A percentile compares a stretch with the other conserved stretches of the same genome.
Evolutionary conservation across 2,113 vertebrate genomes (phyloP).

Genomic region (Callaeas wilsoni): DNA sequence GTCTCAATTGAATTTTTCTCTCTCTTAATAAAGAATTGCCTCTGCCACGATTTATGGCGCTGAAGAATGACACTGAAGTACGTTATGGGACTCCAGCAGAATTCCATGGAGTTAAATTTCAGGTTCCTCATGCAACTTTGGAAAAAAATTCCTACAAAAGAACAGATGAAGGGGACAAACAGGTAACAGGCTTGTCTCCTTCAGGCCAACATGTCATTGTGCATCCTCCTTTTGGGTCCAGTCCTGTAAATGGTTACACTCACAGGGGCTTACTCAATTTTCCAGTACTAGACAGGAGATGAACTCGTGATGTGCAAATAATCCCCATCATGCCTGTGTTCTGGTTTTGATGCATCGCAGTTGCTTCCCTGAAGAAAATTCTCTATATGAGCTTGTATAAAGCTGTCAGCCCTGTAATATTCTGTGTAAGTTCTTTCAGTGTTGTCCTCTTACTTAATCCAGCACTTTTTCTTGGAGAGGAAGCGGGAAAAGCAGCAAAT

Average conservation of each 20-base stretch:
- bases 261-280: not conserved
- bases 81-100: constrained; percentile 75
- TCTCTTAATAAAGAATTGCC: constrained; percentile 81
- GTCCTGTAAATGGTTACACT: not conserved
- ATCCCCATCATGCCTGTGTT: not conserved
- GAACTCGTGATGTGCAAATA: not conserved
- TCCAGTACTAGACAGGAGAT: not conserved
- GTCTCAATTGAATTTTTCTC: constrained; percentile 53
- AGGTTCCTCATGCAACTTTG: constrained; percentile 66
- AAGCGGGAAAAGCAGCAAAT: not conserved
- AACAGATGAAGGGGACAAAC: constrained; percentile 76
- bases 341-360: not conserved
- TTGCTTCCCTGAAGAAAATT: not conserved
- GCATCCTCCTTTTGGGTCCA: not conserved
- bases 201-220: not conserved
- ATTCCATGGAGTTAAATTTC: constrained; percentile 70
- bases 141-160: constrained; percentile 80
- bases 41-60: constrained; percentile 82
- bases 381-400: not conserved
- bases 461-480: not conserved
- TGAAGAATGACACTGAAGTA: constrained; percentile 80
- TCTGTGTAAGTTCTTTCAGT: not conserved
- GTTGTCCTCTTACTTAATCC: not conserved
- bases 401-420: not conserved
- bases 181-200: constrained; percentile 69